Evolutionary conservation across 2,113 vertebrate species (phyloP).

Genomic region (Leptobrachium ailaonicum): DNA sequence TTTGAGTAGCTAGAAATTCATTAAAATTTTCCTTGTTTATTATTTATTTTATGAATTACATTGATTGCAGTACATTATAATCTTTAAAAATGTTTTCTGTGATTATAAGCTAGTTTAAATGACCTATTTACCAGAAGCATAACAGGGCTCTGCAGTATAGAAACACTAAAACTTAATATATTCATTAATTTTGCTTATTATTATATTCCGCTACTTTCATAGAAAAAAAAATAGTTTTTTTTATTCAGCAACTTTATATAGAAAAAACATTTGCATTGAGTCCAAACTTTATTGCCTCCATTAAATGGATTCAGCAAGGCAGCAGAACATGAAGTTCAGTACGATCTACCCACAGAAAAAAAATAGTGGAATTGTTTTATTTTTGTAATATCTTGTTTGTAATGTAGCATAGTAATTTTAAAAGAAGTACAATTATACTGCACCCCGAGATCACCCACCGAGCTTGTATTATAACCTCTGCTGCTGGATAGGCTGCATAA

Average conservation of each 20-base stretch:
- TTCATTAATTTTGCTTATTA: constrained; percentile 17
- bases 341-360: background rate
- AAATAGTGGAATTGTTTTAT: constrained; percentile 11
- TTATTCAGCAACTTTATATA: constrained; percentile 24
- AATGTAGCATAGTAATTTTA: constrained; percentile 31
- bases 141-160: constrained; percentile 1
- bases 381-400: constrained; percentile 24
- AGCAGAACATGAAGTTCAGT: constrained; percentile 8
- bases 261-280: constrained; percentile 1
- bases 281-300: constrained; percentile 4
- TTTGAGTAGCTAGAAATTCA: no score
- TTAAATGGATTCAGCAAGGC: constrained; percentile 15
- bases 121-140: background rate
- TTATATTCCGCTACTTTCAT: background rate
- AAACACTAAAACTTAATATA: constrained; percentile 26
- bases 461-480: constrained; percentile 13
- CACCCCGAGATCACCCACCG: constrained; percentile 11
- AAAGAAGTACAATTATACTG: constrained; percentile 27
- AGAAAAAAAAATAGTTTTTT: constrained; percentile 5
- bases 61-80: no score
- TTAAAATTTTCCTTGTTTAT: no score
- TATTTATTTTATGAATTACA: no score
- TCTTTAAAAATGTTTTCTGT: background rate
- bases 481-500: background rate
- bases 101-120: background rate